phyloP scores from a whole-genome alignment of 2,888 invertebrate species.

The Lepeophtheirus nordmannii region DNA sequence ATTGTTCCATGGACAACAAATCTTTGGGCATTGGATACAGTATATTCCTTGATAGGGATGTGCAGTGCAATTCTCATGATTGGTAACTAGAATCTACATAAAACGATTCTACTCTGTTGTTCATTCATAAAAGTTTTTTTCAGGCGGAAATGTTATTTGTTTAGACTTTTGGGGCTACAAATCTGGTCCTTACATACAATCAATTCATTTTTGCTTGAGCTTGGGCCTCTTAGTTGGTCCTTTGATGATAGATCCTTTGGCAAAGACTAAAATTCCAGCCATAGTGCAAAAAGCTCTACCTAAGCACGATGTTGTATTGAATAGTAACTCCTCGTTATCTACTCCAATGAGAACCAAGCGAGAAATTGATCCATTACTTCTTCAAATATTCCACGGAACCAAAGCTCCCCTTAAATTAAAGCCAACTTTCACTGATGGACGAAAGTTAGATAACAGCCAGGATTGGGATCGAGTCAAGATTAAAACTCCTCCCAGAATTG shows the following conservation, averaged over 20 bases:
- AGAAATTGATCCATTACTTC: not conserved
- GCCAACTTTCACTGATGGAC: slow-evolving; percentile 18
- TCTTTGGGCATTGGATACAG: slow-evolving; percentile 15
- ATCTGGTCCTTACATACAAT: slow-evolving; percentile 11
- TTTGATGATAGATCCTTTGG: slow-evolving; percentile 11
- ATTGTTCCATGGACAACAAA: slow-evolving; percentile 10
- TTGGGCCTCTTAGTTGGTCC: slow-evolving; percentile 11
- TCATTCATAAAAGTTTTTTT: not conserved
- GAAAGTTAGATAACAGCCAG: slow-evolving; percentile 15
- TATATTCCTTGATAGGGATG: slow-evolving; percentile 13
- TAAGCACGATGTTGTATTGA: too few species aligned
- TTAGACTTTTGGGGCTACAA: slow-evolving; percentile 22
- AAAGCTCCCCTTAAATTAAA: not conserved
- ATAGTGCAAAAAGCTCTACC: slow-evolving; percentile 15
- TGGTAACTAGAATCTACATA: not conserved
- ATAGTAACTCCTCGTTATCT: too few species aligned
- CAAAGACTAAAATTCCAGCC: slow-evolving; percentile 10
- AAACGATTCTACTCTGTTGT: not conserved
- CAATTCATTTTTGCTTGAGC: slow-evolving; percentile 20
- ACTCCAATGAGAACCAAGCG: not conserved
- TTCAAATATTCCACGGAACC: not conserved
- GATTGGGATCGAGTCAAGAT: slow-evolving; percentile 22
- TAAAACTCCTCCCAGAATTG: not conserved
- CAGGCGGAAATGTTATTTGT: slow-evolving; percentile 18
- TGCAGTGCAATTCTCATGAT: slow-evolving; percentile 21